Base-by-base conservation (phyloP, 2,888 invertebrate genomes). In the Penaeus monodon region DNA sequence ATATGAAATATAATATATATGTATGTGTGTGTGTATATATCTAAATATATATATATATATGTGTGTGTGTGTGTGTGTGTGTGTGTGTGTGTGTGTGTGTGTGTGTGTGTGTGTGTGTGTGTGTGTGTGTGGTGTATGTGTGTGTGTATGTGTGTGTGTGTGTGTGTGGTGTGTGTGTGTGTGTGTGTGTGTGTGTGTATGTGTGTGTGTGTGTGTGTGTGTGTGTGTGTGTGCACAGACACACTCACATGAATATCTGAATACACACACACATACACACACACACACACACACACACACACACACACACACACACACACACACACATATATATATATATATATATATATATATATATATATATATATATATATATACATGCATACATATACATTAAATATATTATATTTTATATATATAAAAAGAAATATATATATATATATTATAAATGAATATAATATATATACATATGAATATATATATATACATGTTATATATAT, bases 51-150 rank as follows among this genome's bases (percentile, higher is more conserved):
- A 29, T 68, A 29, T 68, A 29, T 68, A 29, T 68, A 27, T 68
- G 68, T 68, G 68, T 68, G 68, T 68, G 68, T 68, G 68, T 68
- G 68, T 68, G 68, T 27, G 68, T 68, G 68, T 68, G 68, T 68
- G 68, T 68, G 68, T 68, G 68, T 68, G 68, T 68, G 68, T 68
- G 68, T 68, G 68, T 68, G 68, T 68, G 68, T 68, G 68, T 68
- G 68, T 68, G 68, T 68, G 68, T 68, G 44, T 44, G 44, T 44
- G 44, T 44, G 44, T 44, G 44, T 44, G 44, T 44, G 44, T 44
- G 44, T 44, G 44, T 44, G 44, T 10, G 44, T 44, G 44, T 44
- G n/a, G n/a, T n/a, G n/a, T n/a, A n/a, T n/a, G n/a, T n/a, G n/a
- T n/a, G n/a, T n/a, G n/a, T n/a, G n/a, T n/a, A 44, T 44, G 10